Percentiles rank a stretch among this genome's conserved stretches.
Conservation (phyloP, 2,113 vertebrate genomes). For the Danionella cerebrum region DNA sequence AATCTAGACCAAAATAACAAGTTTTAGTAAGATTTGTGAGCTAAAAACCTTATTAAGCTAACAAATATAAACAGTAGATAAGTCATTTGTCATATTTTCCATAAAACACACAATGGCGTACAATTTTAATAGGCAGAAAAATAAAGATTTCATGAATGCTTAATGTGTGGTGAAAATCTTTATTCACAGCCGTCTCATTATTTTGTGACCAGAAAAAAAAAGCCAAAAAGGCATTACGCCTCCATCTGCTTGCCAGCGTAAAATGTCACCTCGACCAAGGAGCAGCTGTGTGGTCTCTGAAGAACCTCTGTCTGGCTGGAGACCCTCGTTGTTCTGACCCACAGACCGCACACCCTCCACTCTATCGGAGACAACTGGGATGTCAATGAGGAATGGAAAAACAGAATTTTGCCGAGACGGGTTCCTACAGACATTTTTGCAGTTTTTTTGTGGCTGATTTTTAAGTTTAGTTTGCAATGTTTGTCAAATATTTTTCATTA, state of each 20-base stretch:
- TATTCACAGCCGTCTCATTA: conserved; percentile 53
- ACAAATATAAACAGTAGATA: background rate
- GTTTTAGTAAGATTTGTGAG: too few species aligned
- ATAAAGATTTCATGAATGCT: conserved; percentile 29
- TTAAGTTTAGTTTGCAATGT: conserved; percentile 43
- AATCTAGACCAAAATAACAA: too few species aligned
- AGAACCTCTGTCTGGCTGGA: conserved; percentile 50
- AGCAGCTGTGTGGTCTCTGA: conserved; percentile 54
- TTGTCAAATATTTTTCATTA: conserved; percentile 42
- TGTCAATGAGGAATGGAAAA: conserved; percentile 56
- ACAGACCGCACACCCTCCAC: conserved; percentile 48
- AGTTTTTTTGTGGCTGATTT: conserved; percentile 25
- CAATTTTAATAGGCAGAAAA: background rate
- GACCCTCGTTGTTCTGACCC: conserved; percentile 57
- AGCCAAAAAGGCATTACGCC: conserved; percentile 53
- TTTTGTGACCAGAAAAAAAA: conserved; percentile 44
- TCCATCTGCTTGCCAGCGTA: conserved; percentile 39
- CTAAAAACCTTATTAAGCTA: background rate
- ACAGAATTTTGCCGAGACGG: conserved; percentile 31
- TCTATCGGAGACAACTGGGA: conserved; percentile 57
- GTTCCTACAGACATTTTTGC: background rate
- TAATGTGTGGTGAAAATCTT: conserved; percentile 22
- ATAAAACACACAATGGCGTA: background rate
- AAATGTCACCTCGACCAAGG: conserved; percentile 52
- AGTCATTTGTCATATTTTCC: background rate